These are phyloP conservation scores for Pachyseris speciosa DNA, from an alignment of 64 coral and sea anemone genomes.

Conservation along the genomic window DNA sequence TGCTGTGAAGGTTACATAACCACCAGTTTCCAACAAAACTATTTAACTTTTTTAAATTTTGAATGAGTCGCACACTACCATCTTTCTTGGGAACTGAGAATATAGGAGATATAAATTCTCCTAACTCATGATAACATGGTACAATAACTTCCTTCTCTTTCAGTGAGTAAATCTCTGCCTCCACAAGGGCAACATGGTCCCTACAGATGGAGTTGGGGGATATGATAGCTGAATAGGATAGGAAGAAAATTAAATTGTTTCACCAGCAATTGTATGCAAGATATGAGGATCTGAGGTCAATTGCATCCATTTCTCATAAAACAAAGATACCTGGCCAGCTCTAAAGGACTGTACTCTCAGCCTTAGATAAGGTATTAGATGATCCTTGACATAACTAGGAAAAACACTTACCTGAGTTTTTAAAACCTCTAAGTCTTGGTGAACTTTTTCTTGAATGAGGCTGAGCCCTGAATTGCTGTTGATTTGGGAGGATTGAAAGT, in stretches of 20 bases:
- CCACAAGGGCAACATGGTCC: neutral
- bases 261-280: too few species aligned
- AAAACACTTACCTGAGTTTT: too few species aligned
- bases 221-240: neutral
- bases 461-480: too few species aligned
- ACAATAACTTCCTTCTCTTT: neutral
- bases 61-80: slow-evolving; percentile 30
- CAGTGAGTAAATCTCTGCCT: neutral
- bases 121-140: slow-evolving; percentile 10
- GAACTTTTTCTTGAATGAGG: too few species aligned
- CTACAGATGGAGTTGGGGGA: slow-evolving; percentile 36
- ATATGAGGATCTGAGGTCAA: too few species aligned
- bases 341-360: too few species aligned
- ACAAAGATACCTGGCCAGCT: too few species aligned
- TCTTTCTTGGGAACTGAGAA: slow-evolving; percentile 44
- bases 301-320: too few species aligned
- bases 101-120: slow-evolving; percentile 54
- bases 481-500: too few species aligned
- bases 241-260: slow-evolving; percentile 17
- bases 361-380: too few species aligned
- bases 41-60: slow-evolving; percentile 25
- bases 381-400: too few species aligned
- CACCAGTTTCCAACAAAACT: slow-evolving; percentile 24
- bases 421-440: too few species aligned
- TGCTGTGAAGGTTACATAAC: neutral